Percentiles rank a stretch among this genome's conserved stretches.
These are phyloP conservation scores for Sclerodermus sp. DNA, from an alignment of 2,888 invertebrate species.

Conservation along the genomic window DNA sequence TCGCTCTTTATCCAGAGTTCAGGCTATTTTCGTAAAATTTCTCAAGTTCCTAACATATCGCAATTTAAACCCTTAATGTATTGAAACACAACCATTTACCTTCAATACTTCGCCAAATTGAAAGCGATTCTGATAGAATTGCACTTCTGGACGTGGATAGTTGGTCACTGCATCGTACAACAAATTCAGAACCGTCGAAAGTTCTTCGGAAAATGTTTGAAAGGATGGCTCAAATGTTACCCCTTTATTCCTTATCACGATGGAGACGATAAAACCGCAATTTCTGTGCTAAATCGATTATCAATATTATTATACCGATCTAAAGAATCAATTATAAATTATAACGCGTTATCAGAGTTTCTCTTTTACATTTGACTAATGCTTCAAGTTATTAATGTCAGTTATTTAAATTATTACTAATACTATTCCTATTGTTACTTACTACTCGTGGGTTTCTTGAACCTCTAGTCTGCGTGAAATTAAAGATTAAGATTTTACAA, in stretches of 20 bases:
- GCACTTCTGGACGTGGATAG: slow-evolving; percentile 77
- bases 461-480: slow-evolving; percentile 26
- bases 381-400: too few species aligned
- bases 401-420: neutral
- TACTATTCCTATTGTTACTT: slow-evolving; percentile 11
- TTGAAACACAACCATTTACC: neutral
- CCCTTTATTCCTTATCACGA: slow-evolving; percentile 64
- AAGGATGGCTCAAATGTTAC: slow-evolving; percentile 76
- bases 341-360: neutral
- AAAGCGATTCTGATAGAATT: slow-evolving; percentile 68
- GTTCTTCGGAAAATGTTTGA: slow-evolving; percentile 70
- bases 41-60: slow-evolving; percentile 3
- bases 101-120: neutral
- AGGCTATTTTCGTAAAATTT: too few species aligned
- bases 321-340: slow-evolving; percentile 2
- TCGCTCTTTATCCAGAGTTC: too few species aligned
- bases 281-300: slow-evolving; percentile 62
- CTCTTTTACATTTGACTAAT: too few species aligned
- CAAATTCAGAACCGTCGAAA: slow-evolving; percentile 73
- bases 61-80: neutral
- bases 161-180: slow-evolving; percentile 73
- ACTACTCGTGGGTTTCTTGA: slow-evolving; percentile 22
- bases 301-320: neutral
- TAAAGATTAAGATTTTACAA: neutral
- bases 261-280: slow-evolving; percentile 70